These are phyloP conservation scores for Lytechinus pictus DNA, from an alignment of 35 echinoderm and acorn worm genomes.

Conservation along the genomic window DNA sequence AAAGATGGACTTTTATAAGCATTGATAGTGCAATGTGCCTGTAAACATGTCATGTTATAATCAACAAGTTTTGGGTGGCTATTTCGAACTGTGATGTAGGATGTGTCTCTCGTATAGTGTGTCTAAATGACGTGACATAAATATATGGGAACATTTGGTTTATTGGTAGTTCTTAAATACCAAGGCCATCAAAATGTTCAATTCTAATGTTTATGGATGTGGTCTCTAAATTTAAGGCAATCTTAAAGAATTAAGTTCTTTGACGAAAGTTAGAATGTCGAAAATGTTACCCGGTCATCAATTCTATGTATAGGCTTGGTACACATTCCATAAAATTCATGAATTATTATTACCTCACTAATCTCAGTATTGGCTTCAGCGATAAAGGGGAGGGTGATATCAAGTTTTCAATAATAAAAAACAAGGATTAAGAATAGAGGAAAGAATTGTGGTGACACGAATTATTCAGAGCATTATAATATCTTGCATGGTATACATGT, in stretches of 20 bases:
- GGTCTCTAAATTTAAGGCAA: neutral
- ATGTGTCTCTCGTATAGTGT: neutral
- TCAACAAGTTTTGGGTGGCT: neutral
- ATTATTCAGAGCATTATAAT: no score
- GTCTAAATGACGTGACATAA: no score
- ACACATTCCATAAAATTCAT: neutral
- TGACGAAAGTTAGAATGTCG: neutral
- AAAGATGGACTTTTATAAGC: slow-evolving; percentile 17
- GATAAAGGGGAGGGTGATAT: no score
- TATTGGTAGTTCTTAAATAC: no score
- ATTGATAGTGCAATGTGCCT: neutral
- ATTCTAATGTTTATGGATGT: neutral
- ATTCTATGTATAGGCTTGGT: neutral
- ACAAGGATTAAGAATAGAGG: neutral
- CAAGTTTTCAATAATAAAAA: neutral
- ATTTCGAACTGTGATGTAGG: neutral
- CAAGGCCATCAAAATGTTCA: no score
- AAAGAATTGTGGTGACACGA: neutral
- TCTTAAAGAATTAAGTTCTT: neutral
- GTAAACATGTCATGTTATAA: neutral
- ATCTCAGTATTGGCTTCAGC: neutral
- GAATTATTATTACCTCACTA: neutral
- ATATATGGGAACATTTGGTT: no score
- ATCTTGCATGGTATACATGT: no score
- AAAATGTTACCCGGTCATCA: neutral